phyloP scores from a whole-genome alignment of 1,140 invertebrate genomes.

The Rhyacophila brunnea region DNA sequence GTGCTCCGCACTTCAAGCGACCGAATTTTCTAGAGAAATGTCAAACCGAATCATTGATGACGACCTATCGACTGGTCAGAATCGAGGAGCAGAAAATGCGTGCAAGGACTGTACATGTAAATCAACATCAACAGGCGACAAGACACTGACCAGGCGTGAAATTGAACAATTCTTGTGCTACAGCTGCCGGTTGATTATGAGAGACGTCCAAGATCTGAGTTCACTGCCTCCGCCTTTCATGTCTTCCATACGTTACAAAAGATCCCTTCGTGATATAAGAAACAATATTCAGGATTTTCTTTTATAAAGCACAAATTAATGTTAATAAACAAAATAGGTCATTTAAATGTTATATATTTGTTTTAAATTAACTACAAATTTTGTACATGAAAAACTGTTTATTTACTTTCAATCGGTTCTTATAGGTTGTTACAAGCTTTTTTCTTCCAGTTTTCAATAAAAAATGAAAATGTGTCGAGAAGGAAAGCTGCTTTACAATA shows the following conservation, averaged over 20 bases:
- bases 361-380: constrained; percentile 25
- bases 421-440: constrained; percentile 30
- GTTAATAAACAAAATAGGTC: background rate
- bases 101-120: constrained; percentile 23
- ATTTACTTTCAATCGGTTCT: constrained; percentile 27
- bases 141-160: constrained; percentile 9
- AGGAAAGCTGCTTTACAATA: constrained; percentile 32
- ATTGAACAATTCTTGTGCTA: constrained; percentile 22
- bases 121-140: background rate
- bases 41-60: constrained; percentile 31
- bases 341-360: constrained; percentile 16
- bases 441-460: constrained; percentile 15
- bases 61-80: background rate
- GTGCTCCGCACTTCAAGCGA: constrained; percentile 46
- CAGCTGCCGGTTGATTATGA: constrained; percentile 25
- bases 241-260: constrained; percentile 7
- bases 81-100: constrained; percentile 3
- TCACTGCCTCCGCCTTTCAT: constrained; percentile 10
- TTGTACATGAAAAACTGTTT: constrained; percentile 32
- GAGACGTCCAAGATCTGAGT: constrained; percentile 14
- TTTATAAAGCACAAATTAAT: constrained; percentile 9
- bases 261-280: constrained; percentile 11
- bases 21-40: constrained; percentile 44
- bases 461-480: constrained; percentile 8
- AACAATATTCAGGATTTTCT: constrained; percentile 29